Evolutionary conservation across 2,888 invertebrate species (phyloP).

Genomic region (Lucinisca nassula): DNA sequence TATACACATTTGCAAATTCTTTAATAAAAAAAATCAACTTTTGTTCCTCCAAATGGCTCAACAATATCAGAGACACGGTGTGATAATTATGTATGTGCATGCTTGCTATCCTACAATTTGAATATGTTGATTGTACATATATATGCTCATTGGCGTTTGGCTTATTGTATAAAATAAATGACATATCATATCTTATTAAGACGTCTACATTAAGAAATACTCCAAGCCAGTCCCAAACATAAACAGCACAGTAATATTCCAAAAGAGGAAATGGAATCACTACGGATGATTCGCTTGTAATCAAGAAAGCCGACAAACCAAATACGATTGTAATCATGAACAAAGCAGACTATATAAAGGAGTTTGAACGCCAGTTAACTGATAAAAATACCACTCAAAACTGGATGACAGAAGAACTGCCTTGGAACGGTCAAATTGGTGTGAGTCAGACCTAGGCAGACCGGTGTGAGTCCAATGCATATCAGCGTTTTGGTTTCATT

Average conservation of each 20-base stretch:
- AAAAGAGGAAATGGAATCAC: neutral
- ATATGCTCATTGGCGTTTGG: too few species aligned
- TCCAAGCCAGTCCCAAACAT: neutral
- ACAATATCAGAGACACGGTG: too few species aligned
- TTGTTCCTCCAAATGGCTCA: neutral
- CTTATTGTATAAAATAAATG: too few species aligned
- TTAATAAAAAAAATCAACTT: constrained; percentile 25
- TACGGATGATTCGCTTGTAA: neutral
- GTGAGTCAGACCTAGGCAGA: too few species aligned
- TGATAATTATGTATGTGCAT: too few species aligned
- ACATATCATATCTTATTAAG: too few species aligned
- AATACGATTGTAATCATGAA: constrained; percentile 11
- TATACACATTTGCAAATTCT: neutral
- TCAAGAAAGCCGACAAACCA: constrained; percentile 32
- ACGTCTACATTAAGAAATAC: constrained; percentile 25
- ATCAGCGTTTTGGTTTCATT: too few species aligned
- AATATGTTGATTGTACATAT: too few species aligned
- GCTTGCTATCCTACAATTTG: too few species aligned
- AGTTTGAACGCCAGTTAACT: neutral
- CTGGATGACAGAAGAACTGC: too few species aligned
- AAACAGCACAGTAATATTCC: neutral
- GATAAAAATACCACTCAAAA: neutral
- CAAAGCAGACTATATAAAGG: neutral
- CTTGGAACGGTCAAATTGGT: too few species aligned
- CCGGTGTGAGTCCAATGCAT: too few species aligned